Conservation (phyloP, 2,797 vertebrate genomes). For the Crocidura indochinensis region DNA sequence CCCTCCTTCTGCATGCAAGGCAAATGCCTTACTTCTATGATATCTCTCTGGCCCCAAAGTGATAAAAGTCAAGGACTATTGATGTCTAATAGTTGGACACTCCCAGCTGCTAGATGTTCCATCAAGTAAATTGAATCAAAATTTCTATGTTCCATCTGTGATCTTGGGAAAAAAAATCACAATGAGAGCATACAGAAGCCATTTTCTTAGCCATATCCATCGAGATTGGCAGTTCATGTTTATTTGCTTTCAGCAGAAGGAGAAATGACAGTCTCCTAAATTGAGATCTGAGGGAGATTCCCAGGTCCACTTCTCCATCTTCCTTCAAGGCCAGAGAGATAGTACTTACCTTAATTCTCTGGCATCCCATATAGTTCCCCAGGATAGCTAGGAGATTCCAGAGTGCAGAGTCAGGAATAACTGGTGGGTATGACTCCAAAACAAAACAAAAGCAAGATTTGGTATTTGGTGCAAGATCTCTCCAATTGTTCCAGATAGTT, state of each 20-base stretch:
- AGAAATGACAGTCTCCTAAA: neutral
- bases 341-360: too few species aligned
- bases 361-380: too few species aligned
- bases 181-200: neutral
- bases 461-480: slow-evolving; percentile 29
- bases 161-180: neutral
- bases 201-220: slow-evolving; percentile 18
- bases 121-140: slow-evolving; percentile 20
- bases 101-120: neutral
- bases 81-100: slow-evolving; percentile 1
- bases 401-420: too few species aligned
- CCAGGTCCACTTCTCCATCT: neutral
- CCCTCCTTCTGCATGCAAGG: too few species aligned
- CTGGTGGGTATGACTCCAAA: too few species aligned
- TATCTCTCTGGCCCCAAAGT: neutral
- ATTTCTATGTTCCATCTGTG: slow-evolving; percentile 58
- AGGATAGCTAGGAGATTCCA: too few species aligned
- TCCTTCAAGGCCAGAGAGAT: slow-evolving; percentile 9
- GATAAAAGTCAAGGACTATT: neutral
- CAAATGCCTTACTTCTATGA: too few species aligned
- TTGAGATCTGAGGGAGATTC: neutral
- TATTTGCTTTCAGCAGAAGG: too few species aligned
- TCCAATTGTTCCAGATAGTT: neutral
- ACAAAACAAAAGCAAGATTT: too few species aligned
- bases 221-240: neutral